phyloP scores from a whole-genome alignment of 1,140 invertebrate genomes.

The Drosophila pseudoananassae region DNA sequence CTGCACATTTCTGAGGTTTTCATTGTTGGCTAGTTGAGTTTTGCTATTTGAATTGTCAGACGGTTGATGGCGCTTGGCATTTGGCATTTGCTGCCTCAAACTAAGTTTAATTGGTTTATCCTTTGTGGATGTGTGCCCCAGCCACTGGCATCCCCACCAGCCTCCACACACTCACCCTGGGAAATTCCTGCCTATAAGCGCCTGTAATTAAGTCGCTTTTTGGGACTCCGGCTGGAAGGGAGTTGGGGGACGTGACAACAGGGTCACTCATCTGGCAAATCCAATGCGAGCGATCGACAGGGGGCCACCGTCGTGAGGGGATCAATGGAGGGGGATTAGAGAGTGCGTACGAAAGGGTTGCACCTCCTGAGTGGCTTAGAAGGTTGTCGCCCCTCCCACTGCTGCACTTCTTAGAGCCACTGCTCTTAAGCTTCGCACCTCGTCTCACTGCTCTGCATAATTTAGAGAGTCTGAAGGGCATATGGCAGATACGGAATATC shows the following conservation, averaged over 20 bases:
- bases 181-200: constrained; percentile 55
- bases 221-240: constrained; percentile 17
- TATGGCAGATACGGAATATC: constrained; percentile 25
- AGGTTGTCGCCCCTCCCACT: constrained; percentile 3
- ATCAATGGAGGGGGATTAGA: constrained; percentile 30
- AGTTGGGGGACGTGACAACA: constrained; percentile 11
- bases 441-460: constrained; percentile 6
- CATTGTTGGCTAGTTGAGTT: constrained; percentile 79
- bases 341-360: constrained; percentile 14
- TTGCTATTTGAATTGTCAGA: constrained; percentile 76
- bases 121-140: constrained; percentile 51
- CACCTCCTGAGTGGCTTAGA: constrained; percentile 18
- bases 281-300: constrained; percentile 16
- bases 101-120: constrained; percentile 79
- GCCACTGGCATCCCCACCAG: not conserved
- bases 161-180: constrained; percentile 4
- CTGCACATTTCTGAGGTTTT: constrained; percentile 77
- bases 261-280: constrained; percentile 30
- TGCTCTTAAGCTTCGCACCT: not conserved
- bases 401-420: not conserved
- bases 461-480: constrained; percentile 21
- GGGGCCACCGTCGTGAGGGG: constrained; percentile 13
- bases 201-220: constrained; percentile 75
- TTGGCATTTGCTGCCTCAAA: constrained; percentile 57
- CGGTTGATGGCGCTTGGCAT: constrained; percentile 42